Evolutionary conservation across 2,888 invertebrate species (phyloP).

Genomic region (Agrenia bidenticulata): DNA sequence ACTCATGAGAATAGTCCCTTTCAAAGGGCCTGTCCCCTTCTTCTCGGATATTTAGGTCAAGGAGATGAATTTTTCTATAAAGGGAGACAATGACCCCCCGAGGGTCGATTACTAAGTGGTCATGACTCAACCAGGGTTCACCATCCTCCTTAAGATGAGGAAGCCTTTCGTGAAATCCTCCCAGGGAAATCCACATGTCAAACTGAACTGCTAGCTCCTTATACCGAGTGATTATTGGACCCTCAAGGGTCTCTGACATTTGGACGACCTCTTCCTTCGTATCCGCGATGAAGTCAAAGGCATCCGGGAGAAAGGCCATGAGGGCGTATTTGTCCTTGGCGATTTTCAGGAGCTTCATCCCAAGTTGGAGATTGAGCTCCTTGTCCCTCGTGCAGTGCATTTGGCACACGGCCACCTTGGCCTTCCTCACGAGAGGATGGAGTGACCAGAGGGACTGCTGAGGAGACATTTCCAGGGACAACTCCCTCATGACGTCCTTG

Average conservation of each 20-base stretch:
- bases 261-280: constrained; percentile 68
- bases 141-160: not conserved
- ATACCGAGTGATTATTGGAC: constrained; percentile 69
- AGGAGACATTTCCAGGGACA: too few species aligned
- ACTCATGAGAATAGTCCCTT: too few species aligned
- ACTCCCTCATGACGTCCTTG: too few species aligned
- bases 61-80: constrained; percentile 89
- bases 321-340: constrained; percentile 55
- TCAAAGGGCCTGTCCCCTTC: too few species aligned
- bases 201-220: constrained; percentile 70
- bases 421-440: not conserved
- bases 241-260: constrained; percentile 70
- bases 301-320: constrained; percentile 94
- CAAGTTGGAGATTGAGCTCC: not conserved
- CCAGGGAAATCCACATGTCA: constrained; percentile 88
- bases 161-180: constrained; percentile 72
- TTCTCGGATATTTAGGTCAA: constrained; percentile 85
- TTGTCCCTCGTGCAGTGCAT: not conserved
- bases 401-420: constrained; percentile 4
- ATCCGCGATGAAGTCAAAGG: constrained; percentile 84
- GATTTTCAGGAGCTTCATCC: not conserved
- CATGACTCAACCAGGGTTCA: constrained; percentile 64
- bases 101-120: constrained; percentile 80
- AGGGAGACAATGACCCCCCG: constrained; percentile 71
- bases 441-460: too few species aligned